Percentiles rank a stretch among this genome's conserved stretches.
Conservation (phyloP, 1,140 invertebrate genomes). For the Drosophila tsacasi region DNA sequence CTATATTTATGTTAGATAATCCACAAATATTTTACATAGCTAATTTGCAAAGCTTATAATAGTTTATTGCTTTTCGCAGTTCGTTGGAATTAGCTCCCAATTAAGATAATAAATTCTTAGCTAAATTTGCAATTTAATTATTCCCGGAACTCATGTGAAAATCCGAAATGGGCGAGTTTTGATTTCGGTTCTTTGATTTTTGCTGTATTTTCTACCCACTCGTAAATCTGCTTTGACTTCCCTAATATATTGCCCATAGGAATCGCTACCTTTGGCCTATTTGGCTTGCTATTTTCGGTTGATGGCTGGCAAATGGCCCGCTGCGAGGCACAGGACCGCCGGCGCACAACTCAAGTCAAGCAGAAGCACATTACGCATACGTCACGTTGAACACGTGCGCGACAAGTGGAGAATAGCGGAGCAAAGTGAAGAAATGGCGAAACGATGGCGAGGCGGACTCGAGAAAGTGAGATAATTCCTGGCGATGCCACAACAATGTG, state of each 20-base stretch:
- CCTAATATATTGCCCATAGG: conserved; percentile 17
- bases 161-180: neutral
- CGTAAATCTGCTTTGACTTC: conserved; percentile 4
- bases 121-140: conserved; percentile 7
- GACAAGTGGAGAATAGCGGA: conserved; percentile 24
- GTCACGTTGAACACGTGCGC: conserved; percentile 62
- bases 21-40: no score
- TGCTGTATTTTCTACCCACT: neutral
- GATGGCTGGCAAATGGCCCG: conserved; percentile 45
- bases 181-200: conserved; percentile 4
- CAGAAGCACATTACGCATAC: conserved; percentile 78
- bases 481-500: conserved; percentile 66
- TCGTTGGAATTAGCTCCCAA: neutral
- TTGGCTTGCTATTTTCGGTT: conserved; percentile 20
- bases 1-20: no score
- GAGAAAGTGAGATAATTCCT: conserved; percentile 44
- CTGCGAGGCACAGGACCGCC: conserved; percentile 19
- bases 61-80: neutral
- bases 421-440: conserved; percentile 1
- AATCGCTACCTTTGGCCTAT: conserved; percentile 22
- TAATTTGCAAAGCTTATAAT: neutral
- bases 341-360: conserved; percentile 53
- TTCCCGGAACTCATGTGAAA: neutral
- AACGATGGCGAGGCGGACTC: conserved; percentile 3
- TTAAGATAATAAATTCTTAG: neutral